Evolutionary conservation across 2,797 vertebrate species (phyloP), one percentile per base, ranked within the genome.

Genomic region (Danio choprae): DNA sequence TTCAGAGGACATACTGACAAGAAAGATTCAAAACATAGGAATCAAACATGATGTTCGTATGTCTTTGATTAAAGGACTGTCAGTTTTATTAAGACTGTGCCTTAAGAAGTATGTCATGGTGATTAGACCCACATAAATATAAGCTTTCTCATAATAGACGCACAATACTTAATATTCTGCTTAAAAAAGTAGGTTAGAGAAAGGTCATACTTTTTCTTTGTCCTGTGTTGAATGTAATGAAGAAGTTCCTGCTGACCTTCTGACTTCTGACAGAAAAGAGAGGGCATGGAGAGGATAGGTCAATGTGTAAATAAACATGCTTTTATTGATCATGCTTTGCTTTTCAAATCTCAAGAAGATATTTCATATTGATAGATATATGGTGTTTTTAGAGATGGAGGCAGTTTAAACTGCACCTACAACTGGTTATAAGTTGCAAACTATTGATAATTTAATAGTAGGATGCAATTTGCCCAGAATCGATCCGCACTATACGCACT

Each of bases 211-310:
- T 55, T 64, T 22, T 11, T 38, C n/a, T 36, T 70, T 7, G 51
- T 62, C 7, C 43, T 78, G 10, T 60, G 38, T 56, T 55, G 4
- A 29, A 74, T 9, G 51, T 71, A 11, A 41, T 36, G 53, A 67
- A 68, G 13, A 60, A 29, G 11, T 5, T 74, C 13, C 4, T 74
- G 60, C 51, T 87, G 87, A 84, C 46, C 78, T 83, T 87, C 80
- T 84, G 80, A 68, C 43, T 81, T 50, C 81, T 75, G 86, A 88
- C 78, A 91, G 89, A 92, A 88, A 90, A 89, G 85, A 91, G 85
- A 71, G 62, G 16, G 11, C 48, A 18, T 44, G 48, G 10, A 71
- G 74, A 80, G 70, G 85, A 77, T 22, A 79, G 38, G 65, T 53
- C 67, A 51, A 62, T 20, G 38, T 70, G 18, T 71, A 41, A 36